Conservation (phyloP, 1,140 invertebrate species). For the Stenopsyche tienmushanensis region DNA sequence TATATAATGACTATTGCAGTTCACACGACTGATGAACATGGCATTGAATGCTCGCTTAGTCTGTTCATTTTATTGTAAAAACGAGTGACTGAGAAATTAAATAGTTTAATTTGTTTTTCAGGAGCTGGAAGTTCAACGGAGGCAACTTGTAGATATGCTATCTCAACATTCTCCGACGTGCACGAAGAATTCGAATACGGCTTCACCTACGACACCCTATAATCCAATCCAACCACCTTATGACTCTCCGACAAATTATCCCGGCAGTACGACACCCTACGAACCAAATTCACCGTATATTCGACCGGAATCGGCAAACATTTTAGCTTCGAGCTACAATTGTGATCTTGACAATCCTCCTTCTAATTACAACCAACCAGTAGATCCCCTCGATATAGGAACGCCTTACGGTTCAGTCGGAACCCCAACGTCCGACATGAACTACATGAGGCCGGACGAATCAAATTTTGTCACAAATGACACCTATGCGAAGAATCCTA, state of each 20-base stretch:
- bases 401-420: conserved; percentile 20
- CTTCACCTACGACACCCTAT: conserved; percentile 47
- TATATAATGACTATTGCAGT: no score
- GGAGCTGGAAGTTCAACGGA: conserved; percentile 71
- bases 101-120: conserved; percentile 50
- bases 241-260: conserved; percentile 51
- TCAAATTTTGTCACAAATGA: conserved; percentile 49
- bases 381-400: conserved; percentile 35
- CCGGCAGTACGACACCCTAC: conserved; percentile 44
- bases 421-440: conserved; percentile 47
- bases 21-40: no score
- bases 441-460: conserved; percentile 48
- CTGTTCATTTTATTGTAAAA: no score
- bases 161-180: conserved; percentile 69
- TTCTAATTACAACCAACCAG: conserved; percentile 39
- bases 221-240: conserved; percentile 49
- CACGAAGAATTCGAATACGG: conserved; percentile 56
- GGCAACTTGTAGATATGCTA: conserved; percentile 72
- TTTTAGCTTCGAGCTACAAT: conserved; percentile 55
- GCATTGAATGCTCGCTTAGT: no score
- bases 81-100: no score
- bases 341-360: conserved; percentile 43
- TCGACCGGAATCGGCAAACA: conserved; percentile 54
- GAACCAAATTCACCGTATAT: conserved; percentile 55
- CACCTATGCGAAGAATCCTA: conserved; percentile 50